Conservation (phyloP, 2,888 invertebrate genomes). For the Phyllotreta cruciferae region DNA sequence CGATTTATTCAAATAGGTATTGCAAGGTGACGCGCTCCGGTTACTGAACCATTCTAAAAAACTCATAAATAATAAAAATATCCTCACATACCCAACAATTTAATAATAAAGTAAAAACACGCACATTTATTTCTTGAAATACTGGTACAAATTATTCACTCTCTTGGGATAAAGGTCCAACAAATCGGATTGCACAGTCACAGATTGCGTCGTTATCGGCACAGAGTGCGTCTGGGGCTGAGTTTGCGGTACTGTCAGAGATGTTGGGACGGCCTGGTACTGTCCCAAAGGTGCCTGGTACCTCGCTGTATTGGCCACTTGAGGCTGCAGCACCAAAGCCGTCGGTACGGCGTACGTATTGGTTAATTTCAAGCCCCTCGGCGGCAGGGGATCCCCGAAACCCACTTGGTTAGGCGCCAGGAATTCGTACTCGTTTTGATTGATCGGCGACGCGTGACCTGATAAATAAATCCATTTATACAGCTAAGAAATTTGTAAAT, state of each 20-base stretch:
- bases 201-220: neutral
- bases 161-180: constrained; percentile 15
- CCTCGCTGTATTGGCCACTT: constrained; percentile 14
- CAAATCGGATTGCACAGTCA: constrained; percentile 7
- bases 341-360: constrained; percentile 50
- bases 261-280: constrained; percentile 4
- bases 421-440: constrained; percentile 49
- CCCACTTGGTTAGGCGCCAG: constrained; percentile 45
- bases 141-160: constrained; percentile 12
- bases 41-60: no score
- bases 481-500: neutral
- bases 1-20: no score
- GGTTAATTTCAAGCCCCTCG: constrained; percentile 47
- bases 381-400: constrained; percentile 46
- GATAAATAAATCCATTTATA: neutral
- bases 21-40: no score
- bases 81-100: no score
- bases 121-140: constrained; percentile 15
- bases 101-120: neutral
- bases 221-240: neutral
- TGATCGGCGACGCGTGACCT: constrained; percentile 28
- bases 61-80: no score
- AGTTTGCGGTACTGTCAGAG: constrained; percentile 7
- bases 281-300: constrained; percentile 10
- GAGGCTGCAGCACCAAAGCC: constrained; percentile 39